Percentiles rank a stretch among this genome's conserved stretches.
Conservation (phyloP, 2,113 vertebrate genomes). For the Chlorocebus sabaeus region DNA sequence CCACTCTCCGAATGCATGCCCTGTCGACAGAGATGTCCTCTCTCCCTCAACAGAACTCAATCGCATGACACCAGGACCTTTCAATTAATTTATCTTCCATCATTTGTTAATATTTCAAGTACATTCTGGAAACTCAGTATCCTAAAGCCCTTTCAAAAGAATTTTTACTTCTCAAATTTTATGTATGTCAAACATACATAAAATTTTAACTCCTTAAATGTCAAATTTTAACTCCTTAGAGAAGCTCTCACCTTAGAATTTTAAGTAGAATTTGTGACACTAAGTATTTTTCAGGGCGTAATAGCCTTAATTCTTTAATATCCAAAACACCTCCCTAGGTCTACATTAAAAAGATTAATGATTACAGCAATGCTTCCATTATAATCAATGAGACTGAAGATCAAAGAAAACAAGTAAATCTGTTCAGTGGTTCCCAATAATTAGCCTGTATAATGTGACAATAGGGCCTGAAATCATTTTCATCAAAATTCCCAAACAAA, state of each 20-base stretch:
- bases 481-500: neutral
- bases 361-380: neutral
- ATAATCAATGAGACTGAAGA: neutral
- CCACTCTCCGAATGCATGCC: accelerated
- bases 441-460: neutral
- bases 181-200: neutral
- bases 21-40: neutral
- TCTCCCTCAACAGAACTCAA: neutral
- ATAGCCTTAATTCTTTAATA: slow-evolving; percentile 18
- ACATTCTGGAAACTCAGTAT: neutral
- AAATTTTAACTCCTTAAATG: neutral
- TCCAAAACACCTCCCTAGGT: neutral
- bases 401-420: neutral
- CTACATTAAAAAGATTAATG: neutral
- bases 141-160: neutral
- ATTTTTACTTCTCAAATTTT: neutral
- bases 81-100: neutral
- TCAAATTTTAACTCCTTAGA: neutral
- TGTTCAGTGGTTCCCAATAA: neutral
- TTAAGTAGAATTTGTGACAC: neutral
- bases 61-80: neutral
- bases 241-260: neutral
- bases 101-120: neutral
- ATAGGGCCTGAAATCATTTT: neutral
- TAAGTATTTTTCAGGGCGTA: neutral